These are phyloP conservation scores for Lepus europaeus DNA, from an alignment of 2,113 vertebrate genomes.

Conservation along the genomic window DNA sequence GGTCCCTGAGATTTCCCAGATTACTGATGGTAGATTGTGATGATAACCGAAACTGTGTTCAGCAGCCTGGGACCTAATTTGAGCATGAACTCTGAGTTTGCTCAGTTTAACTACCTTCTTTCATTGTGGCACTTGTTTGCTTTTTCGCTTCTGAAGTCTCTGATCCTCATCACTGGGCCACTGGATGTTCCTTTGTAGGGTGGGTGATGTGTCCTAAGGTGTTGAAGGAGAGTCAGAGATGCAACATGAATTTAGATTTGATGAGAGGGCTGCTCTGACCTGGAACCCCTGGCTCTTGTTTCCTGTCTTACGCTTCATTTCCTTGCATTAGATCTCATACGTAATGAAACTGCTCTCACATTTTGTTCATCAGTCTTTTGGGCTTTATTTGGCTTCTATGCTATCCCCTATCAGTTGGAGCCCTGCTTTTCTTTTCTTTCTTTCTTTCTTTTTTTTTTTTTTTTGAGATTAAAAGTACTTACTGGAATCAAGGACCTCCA, in stretches of 20 bases:
- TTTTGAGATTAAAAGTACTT: too few relatives aligned
- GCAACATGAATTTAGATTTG: not conserved
- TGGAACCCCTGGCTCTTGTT: not conserved
- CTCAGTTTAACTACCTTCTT: not conserved
- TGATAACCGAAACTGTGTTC: not conserved
- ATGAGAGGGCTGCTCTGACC: not conserved
- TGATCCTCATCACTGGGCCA: not conserved
- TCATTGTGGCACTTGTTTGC: not conserved
- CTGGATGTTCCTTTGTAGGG: not conserved
- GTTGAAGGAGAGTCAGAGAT: not conserved
- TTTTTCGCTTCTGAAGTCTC: not conserved
- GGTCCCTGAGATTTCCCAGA: not conserved
- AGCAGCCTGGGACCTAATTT: not conserved
- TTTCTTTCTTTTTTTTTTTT: too few relatives aligned
- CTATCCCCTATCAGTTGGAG: not conserved
- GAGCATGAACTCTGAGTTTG: not conserved
- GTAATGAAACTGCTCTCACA: not conserved
- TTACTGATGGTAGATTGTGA: not conserved
- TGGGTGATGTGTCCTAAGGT: not conserved
- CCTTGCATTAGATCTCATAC: not conserved
- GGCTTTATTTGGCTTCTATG: not conserved
- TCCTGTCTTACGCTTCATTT: not conserved
- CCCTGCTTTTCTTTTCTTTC: not conserved
- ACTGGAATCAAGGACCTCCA: too few relatives aligned
- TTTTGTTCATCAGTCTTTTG: not conserved